A percentile compares a stretch with the other conserved stretches of the same genome.
These are phyloP conservation scores for Drosophila arizonae DNA, from an alignment of 1,140 invertebrate genomes.

Conservation along the genomic window DNA sequence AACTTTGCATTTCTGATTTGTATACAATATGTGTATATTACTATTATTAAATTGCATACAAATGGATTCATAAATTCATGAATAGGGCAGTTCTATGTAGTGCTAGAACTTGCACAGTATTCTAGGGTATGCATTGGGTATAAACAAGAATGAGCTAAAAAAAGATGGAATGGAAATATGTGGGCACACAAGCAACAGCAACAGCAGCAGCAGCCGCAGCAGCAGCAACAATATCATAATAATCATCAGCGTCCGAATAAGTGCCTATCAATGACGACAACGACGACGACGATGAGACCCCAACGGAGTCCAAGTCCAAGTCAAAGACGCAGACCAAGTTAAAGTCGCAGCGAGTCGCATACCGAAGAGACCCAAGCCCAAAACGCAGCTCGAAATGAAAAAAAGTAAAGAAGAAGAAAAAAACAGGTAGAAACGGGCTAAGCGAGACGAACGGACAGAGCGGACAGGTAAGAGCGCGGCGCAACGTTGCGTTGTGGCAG, in stretches of 20 bases:
- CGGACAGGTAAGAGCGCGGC: slow-evolving; percentile 49
- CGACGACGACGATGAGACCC: slow-evolving; percentile 20
- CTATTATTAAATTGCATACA: no score
- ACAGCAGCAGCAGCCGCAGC: slow-evolving; percentile 33
- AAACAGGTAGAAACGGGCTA: slow-evolving; percentile 58
- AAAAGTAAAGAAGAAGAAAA: slow-evolving; percentile 27
- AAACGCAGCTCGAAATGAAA: slow-evolving; percentile 51
- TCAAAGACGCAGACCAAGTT: slow-evolving; percentile 30
- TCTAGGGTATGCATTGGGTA: not conserved
- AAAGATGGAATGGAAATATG: slow-evolving; percentile 25
- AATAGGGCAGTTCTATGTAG: no score
- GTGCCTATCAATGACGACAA: slow-evolving; percentile 75
- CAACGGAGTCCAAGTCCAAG: slow-evolving; percentile 43
- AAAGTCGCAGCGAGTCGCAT: slow-evolving; percentile 35
- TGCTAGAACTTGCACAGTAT: not conserved
- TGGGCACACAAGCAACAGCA: slow-evolving; percentile 14
- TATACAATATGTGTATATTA: no score
- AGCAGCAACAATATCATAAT: slow-evolving; percentile 79
- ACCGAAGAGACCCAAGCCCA: slow-evolving; percentile 63
- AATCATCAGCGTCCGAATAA: slow-evolving; percentile 75
- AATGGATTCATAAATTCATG: no score
- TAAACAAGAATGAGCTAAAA: slow-evolving; percentile 5
- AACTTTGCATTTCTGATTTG: no score
- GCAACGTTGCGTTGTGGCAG: slow-evolving; percentile 48
- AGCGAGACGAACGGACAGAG: slow-evolving; percentile 8